phyloP scores from a whole-genome alignment of 1,140 invertebrate genomes.

The Trachymyrmex cornetzi region DNA sequence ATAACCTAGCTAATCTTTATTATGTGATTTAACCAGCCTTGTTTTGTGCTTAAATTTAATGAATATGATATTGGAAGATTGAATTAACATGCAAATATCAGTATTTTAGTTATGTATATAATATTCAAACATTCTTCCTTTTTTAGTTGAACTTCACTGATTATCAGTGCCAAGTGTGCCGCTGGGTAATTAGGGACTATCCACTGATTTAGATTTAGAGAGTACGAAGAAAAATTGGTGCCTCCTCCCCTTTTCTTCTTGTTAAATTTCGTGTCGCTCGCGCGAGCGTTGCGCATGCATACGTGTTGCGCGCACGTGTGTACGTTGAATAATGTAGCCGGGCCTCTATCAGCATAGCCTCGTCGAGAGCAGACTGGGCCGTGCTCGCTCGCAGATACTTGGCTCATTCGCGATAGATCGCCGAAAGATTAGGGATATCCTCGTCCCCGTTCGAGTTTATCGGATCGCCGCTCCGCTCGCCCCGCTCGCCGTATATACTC shows the following conservation, averaged over 20 bases:
- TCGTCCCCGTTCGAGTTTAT: slow-evolving; percentile 75
- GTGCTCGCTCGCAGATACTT: slow-evolving; percentile 79
- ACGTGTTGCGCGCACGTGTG: slow-evolving; percentile 11
- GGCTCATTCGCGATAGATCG: slow-evolving; percentile 84
- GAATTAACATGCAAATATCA: too few relatives aligned
- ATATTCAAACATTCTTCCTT: too few relatives aligned
- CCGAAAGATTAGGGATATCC: slow-evolving; percentile 81
- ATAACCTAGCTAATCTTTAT: too few relatives aligned
- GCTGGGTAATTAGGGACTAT: too few relatives aligned
- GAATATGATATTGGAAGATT: too few relatives aligned
- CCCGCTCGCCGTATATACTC: slow-evolving; percentile 44
- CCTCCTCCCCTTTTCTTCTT: not conserved
- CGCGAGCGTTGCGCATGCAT: not conserved
- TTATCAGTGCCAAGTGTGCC: too few relatives aligned
- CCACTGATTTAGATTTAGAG: too few relatives aligned
- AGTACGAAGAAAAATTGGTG: not conserved
- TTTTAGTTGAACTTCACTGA: too few relatives aligned
- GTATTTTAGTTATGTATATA: too few relatives aligned
- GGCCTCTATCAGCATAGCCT: slow-evolving; percentile 77
- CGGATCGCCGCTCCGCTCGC: slow-evolving; percentile 68
- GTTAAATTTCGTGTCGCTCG: not conserved
- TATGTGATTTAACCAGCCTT: too few relatives aligned
- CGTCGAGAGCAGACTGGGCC: slow-evolving; percentile 66
- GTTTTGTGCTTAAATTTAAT: too few relatives aligned
- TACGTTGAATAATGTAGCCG: slow-evolving; percentile 75